Base-by-base conservation (phyloP, 1,140 invertebrate species). In the Aricia agestis region DNA sequence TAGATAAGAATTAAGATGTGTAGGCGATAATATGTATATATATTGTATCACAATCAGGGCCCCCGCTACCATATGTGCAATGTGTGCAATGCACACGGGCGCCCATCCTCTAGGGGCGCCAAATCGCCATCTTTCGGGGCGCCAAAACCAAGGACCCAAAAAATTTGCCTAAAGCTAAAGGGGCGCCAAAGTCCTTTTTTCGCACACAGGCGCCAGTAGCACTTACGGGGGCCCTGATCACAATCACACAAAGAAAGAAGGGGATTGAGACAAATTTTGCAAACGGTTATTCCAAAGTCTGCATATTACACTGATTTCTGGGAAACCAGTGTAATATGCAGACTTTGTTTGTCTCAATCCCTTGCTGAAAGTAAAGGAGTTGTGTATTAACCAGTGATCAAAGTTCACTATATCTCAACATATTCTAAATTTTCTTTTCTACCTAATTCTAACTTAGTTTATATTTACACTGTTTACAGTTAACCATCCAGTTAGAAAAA, bases 1-100 rank as follows among this genome's bases (percentile, higher is more conserved):
- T 96, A 93, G 92, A 90, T 76, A 81, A n/a, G n/a, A n/a, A n/a
- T n/a, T n/a, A n/a, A 85, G 1, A 52, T 52, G 11, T 17, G 75
- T 86, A 80, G 78, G 76, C 79, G 25, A 25, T 25, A 81, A 76
- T 69, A 73, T 79, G 78, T 45, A 45, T 31, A n/a, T n/a, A n/a
- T n/a, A n/a, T n/a, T n/a, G n/a, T n/a, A n/a, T n/a, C n/a, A n/a
- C n/a, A n/a, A n/a, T n/a, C n/a, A n/a, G n/a, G n/a, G n/a, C n/a
- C n/a, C n/a, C n/a, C n/a, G n/a, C n/a, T n/a, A n/a, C n/a, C n/a
- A n/a, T n/a, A n/a, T n/a, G n/a, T n/a, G n/a, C n/a, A n/a, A n/a
- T n/a, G n/a, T n/a, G n/a, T n/a, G n/a, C n/a, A n/a, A n/a, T n/a
- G n/a, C n/a, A n/a, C n/a, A n/a, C n/a, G n/a, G n/a, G n/a, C n/a